A percentile compares a stretch with the other conserved stretches of the same genome.
These are phyloP conservation scores for Porphyrio hochstetteri DNA, from an alignment of 2,113 vertebrate species.

Conservation along the genomic window DNA sequence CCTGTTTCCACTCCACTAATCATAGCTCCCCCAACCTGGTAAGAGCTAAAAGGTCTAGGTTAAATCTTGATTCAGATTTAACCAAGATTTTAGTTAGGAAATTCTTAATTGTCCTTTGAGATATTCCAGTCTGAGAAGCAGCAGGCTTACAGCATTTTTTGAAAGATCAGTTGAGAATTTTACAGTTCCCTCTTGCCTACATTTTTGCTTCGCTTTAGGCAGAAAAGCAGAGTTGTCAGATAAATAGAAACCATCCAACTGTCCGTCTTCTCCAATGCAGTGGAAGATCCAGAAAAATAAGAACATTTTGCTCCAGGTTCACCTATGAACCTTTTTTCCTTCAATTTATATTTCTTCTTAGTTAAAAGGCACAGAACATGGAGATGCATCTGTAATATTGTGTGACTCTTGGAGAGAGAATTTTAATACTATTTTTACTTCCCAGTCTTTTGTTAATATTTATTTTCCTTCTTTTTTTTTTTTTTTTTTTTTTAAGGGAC, in stretches of 20 bases:
- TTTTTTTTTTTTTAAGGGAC: not conserved
- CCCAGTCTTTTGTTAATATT: not conserved
- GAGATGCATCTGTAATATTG: not conserved
- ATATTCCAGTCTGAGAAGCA: not conserved
- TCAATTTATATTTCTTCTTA: not conserved
- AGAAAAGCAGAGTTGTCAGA: not conserved
- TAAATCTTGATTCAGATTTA: not conserved
- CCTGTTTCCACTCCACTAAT: not conserved
- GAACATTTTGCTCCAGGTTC: not conserved
- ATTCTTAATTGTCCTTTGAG: not conserved
- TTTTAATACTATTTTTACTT: not conserved
- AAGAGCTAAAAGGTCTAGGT: not conserved
- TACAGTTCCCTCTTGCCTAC: not conserved
- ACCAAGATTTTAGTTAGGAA: not conserved
- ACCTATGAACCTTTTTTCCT: not conserved
- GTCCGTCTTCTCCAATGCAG: not conserved
- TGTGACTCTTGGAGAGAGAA: not conserved
- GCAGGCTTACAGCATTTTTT: not conserved
- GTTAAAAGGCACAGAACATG: not conserved
- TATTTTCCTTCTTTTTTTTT: not conserved
- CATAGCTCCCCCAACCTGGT: not conserved
- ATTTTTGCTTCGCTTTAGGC: not conserved
- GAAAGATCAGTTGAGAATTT: not conserved
- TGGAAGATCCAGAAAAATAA: not conserved
- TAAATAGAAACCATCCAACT: not conserved